phyloP scores from a whole-genome alignment of 2,113 vertebrate genomes.

The Anoura caudifer region DNA sequence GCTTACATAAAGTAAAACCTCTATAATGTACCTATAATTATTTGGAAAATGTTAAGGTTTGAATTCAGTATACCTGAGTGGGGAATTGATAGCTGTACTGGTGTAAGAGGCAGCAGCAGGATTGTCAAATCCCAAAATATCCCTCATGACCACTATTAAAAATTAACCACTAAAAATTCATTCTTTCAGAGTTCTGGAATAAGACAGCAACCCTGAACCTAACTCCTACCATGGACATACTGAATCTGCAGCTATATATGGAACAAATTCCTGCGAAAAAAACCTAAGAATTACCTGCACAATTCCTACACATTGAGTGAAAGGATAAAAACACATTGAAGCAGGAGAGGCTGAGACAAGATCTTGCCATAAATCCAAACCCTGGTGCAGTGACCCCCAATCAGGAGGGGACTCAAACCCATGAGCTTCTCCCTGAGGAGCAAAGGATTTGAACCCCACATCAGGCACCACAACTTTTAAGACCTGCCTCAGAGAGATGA shows the following conservation, averaged over 20 bases:
- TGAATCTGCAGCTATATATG: neutral
- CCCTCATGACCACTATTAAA: neutral
- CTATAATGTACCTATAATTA: neutral
- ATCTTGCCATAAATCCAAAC: neutral
- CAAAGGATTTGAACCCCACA: neutral
- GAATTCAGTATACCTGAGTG: neutral
- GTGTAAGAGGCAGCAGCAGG: neutral
- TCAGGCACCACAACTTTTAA: neutral
- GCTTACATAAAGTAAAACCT: neutral
- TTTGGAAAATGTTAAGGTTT: neutral
- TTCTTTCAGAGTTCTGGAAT: neutral
- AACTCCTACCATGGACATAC: neutral
- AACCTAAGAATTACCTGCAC: neutral
- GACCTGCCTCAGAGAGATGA: neutral
- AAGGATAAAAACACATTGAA: neutral
- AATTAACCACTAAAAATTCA: neutral
- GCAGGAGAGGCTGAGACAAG: neutral
- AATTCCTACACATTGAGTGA: neutral
- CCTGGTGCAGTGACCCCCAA: neutral
- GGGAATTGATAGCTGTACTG: neutral
- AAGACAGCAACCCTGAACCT: neutral
- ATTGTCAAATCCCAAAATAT: neutral
- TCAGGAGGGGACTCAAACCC: neutral
- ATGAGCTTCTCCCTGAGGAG: neutral
- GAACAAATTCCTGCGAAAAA: neutral